Conservation (phyloP, 2,797 vertebrate genomes). For the Tokudaia muenninki region DNA sequence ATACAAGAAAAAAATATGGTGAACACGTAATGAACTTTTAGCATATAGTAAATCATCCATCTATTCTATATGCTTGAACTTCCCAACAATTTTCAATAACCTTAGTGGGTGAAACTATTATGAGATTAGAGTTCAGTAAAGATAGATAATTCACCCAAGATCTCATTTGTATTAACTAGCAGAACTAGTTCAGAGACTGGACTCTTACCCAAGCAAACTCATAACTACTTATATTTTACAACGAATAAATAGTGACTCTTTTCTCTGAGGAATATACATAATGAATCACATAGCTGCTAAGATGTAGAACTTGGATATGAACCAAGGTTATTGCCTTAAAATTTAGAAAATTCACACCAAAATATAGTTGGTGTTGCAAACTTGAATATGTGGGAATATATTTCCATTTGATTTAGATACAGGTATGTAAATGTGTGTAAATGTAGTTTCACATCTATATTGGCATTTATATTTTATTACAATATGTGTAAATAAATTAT, state of each 20-base stretch:
- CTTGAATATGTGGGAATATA: constrained; percentile 49
- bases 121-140: constrained; percentile 17
- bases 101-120: constrained; percentile 30
- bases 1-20: constrained; percentile 15
- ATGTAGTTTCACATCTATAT: not conserved
- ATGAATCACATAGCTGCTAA: constrained; percentile 17
- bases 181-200: constrained; percentile 46
- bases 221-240: constrained; percentile 57
- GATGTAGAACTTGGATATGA: constrained; percentile 18
- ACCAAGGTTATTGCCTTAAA: constrained; percentile 55
- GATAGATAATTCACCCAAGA: not conserved
- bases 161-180: constrained; percentile 50
- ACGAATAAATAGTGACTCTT: constrained; percentile 24
- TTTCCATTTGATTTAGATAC: constrained; percentile 53
- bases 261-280: not conserved
- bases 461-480: constrained; percentile 39
- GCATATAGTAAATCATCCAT: not conserved
- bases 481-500: constrained; percentile 18
- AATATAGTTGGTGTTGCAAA: constrained; percentile 30
- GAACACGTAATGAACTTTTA: not conserved
- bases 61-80: not conserved
- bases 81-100: not conserved
- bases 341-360: constrained; percentile 55
- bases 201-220: not conserved
- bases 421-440: constrained; percentile 12